Evolutionary conservation across 2,888 invertebrate genomes (phyloP).

Genomic region (Nymphalis c-album): DNA sequence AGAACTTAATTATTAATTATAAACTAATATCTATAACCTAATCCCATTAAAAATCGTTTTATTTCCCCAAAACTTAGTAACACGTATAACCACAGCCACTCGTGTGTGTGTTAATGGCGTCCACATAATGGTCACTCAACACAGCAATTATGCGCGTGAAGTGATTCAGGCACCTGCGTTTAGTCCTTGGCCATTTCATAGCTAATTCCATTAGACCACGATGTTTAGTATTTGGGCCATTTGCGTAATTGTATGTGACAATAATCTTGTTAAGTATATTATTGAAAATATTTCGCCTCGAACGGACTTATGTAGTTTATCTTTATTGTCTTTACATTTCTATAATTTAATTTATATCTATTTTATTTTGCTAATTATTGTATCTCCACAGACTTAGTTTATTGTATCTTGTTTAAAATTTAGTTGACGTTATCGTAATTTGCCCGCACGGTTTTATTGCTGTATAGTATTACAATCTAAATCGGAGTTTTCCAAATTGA

Average conservation of each 20-base stretch:
- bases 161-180: constrained; percentile 21
- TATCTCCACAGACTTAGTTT: background rate
- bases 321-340: background rate
- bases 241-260: constrained; percentile 17
- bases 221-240: constrained; percentile 15
- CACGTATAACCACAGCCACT: background rate
- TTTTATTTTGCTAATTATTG: background rate
- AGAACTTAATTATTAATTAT: no score
- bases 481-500: no score
- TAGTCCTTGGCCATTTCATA: constrained; percentile 25
- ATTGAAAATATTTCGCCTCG: background rate
- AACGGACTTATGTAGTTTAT: background rate
- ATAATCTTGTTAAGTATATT: constrained; percentile 8
- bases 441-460: background rate
- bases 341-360: no score
- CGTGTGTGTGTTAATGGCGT: constrained; percentile 5
- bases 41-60: background rate
- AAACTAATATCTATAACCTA: background rate
- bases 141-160: constrained; percentile 20
- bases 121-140: constrained; percentile 25
- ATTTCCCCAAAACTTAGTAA: background rate
- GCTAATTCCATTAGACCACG: constrained; percentile 25
- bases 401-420: background rate
- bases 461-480: background rate
- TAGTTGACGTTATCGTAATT: no score